Evolutionary conservation across 2,113 vertebrate species (phyloP).

Genomic region (Agapornis roseicollis): DNA sequence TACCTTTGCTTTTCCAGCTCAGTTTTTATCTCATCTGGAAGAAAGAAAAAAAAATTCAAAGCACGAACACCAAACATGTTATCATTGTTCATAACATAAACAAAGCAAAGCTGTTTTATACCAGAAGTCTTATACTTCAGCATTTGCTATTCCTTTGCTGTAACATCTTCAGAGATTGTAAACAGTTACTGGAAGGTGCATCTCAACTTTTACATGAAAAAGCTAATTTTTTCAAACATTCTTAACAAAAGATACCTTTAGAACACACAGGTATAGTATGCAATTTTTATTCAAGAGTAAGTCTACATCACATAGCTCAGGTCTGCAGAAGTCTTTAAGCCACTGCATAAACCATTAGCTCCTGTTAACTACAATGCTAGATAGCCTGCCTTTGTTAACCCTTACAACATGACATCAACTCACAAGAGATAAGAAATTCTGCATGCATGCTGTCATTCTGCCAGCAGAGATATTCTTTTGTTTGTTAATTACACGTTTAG

Average conservation of each 20-base stretch:
- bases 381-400: not conserved
- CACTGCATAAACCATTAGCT: not conserved
- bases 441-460: not conserved
- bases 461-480: not conserved
- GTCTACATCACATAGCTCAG: not conserved
- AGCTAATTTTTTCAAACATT: not conserved
- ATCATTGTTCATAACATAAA: not conserved
- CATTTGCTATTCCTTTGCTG: not conserved
- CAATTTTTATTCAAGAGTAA: not conserved
- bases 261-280: not conserved
- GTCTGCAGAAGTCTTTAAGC: not conserved
- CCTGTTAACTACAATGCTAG: not conserved
- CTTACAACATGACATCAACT: not conserved
- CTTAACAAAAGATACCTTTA: not conserved
- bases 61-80: not conserved
- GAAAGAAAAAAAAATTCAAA: not conserved
- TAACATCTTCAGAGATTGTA: not conserved
- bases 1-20: constrained; percentile 92
- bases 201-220: not conserved
- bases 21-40: constrained; percentile 90
- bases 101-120: not conserved
- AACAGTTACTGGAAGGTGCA: not conserved
- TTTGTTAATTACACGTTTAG: not conserved
- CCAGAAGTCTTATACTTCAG: not conserved
- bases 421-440: not conserved